Conservation (phyloP, 2,797 vertebrate species). For the Clarias laeviceps region DNA sequence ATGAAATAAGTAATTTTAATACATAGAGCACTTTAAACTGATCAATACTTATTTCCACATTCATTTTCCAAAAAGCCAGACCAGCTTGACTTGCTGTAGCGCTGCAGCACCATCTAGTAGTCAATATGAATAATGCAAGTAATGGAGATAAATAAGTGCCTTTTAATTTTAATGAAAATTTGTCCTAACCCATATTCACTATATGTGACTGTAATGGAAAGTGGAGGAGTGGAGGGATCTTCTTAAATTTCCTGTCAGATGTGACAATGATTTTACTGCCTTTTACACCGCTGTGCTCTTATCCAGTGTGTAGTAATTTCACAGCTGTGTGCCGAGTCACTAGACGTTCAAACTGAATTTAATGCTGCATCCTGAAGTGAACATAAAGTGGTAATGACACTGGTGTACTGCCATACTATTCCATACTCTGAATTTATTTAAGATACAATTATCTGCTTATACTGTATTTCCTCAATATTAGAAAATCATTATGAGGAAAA, state of each 20-base stretch:
- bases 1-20: neutral
- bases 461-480: neutral
- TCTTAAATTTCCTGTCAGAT: slow-evolving; percentile 12
- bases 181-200: neutral
- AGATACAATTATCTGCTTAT: neutral
- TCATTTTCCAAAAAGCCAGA: neutral
- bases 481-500: neutral
- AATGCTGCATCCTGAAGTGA: neutral
- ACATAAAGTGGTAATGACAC: neutral
- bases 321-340: neutral
- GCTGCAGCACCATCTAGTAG: slow-evolving; percentile 39
- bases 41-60: neutral
- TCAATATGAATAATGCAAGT: slow-evolving; percentile 2
- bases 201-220: neutral
- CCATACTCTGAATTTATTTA: neutral
- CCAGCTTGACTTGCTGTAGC: neutral
- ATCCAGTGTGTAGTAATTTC: neutral
- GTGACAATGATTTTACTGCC: neutral
- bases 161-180: neutral
- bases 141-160: neutral
- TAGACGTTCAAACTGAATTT: neutral
- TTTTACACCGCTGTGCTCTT: neutral
- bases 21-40: neutral
- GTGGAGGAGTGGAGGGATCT: neutral
- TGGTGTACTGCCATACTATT: neutral